Conservation (phyloP, 2,888 invertebrate species). For the Megalurothrips usitatus region DNA sequence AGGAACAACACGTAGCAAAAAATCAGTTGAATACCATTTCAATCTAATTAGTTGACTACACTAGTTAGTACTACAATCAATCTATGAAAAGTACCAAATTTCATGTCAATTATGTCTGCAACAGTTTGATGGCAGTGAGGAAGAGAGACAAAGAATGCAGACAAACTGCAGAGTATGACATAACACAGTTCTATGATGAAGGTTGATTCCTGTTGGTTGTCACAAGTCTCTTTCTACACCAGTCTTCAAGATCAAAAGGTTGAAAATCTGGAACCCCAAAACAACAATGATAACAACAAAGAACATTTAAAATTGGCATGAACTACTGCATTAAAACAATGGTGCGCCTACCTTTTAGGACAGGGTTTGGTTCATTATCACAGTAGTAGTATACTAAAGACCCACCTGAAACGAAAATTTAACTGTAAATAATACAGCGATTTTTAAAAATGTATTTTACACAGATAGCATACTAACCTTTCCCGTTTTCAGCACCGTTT, state of each 20-base stretch:
- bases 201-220: not conserved
- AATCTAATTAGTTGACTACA: too few species aligned
- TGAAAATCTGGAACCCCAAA: conserved; percentile 35
- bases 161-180: not conserved
- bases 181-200: not conserved
- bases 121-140: not conserved
- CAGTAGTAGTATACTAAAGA: conserved; percentile 35
- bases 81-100: too few species aligned
- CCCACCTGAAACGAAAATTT: conserved; percentile 28
- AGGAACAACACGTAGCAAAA: not conserved
- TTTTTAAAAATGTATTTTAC: not conserved
- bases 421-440: not conserved
- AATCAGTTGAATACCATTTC: too few species aligned
- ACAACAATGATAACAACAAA: not conserved
- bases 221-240: conserved; percentile 36
- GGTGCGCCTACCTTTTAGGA: conserved; percentile 34
- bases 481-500: conserved; percentile 35
- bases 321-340: not conserved
- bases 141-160: conserved; percentile 10
- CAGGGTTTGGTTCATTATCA: conserved; percentile 35
- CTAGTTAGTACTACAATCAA: too few species aligned
- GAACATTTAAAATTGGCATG: not conserved
- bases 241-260: conserved; percentile 37
- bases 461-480: conserved; percentile 29
- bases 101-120: too few species aligned